Evolutionary conservation across 2,797 vertebrate species (phyloP).

Genomic region (Linurgus olivaceus): DNA sequence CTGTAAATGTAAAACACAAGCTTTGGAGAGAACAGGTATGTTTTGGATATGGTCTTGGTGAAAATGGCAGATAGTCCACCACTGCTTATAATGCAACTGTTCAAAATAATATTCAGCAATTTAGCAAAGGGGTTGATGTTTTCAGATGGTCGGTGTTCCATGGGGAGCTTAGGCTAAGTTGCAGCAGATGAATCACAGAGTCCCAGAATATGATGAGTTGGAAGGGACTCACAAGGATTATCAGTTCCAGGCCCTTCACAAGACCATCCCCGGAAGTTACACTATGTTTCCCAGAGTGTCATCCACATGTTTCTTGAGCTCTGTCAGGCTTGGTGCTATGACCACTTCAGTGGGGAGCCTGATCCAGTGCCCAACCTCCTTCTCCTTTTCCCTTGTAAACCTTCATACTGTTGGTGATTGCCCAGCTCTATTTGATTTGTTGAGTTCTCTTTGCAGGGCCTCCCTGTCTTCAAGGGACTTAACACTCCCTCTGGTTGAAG

Average conservation of each 20-base stretch:
- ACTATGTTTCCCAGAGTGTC: background rate
- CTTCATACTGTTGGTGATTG: too few species aligned
- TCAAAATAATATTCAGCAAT: background rate
- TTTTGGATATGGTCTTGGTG: background rate
- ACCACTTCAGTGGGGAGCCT: background rate
- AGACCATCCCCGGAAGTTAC: too few species aligned
- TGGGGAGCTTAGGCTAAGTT: background rate
- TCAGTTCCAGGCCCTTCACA: background rate
- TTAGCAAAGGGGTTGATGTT: background rate
- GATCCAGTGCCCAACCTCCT: accelerated
- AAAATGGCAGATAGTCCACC: background rate
- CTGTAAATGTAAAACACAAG: background rate
- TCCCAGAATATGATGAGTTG: background rate
- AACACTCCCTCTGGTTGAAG: too few species aligned
- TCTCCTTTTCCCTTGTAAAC: background rate
- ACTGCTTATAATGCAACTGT: background rate
- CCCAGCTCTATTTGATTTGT: too few species aligned
- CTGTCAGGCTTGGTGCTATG: background rate
- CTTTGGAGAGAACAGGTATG: background rate
- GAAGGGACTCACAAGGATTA: background rate
- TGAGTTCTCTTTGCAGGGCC: too few species aligned
- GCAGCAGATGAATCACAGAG: background rate
- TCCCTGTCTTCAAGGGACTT: too few species aligned
- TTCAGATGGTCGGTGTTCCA: background rate
- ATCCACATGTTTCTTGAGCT: background rate